A percentile compares a stretch with the other conserved stretches of the same genome.
These are phyloP conservation scores for Hemitrygon akajei DNA, from an alignment of 2,797 vertebrate genomes.

Conservation along the genomic window DNA sequence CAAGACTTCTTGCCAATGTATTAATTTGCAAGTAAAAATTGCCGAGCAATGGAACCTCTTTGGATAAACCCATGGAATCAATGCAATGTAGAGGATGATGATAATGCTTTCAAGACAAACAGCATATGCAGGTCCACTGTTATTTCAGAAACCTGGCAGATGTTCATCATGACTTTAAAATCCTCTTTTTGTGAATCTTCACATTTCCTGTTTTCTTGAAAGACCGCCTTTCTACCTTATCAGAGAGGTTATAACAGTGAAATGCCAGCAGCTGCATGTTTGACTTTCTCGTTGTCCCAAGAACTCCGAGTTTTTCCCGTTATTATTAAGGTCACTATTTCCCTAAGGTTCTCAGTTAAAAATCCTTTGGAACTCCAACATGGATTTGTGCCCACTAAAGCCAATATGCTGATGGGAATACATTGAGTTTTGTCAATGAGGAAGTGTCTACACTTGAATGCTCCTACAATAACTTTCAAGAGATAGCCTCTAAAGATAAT, in stretches of 20 bases:
- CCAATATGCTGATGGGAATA: neutral
- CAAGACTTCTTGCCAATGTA: neutral
- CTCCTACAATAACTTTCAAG: neutral
- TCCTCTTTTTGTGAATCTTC: neutral
- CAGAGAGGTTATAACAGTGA: neutral
- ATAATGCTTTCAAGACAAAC: neutral
- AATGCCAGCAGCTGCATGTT: neutral
- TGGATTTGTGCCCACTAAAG: neutral
- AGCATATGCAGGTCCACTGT: neutral
- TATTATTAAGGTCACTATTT: neutral
- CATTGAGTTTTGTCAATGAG: neutral
- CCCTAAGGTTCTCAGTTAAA: neutral
- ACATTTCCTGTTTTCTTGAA: neutral
- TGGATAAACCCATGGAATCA: neutral
- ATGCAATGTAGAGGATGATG: neutral
- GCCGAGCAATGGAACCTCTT: neutral
- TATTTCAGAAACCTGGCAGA: neutral
- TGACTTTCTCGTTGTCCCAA: neutral
- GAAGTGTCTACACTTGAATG: neutral
- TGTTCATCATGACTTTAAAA: neutral
- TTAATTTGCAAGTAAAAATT: neutral
- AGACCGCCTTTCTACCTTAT: neutral
- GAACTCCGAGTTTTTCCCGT: neutral
- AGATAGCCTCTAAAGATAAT: neutral
- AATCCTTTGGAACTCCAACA: neutral